phyloP scores from a whole-genome alignment of 1,140 invertebrate species.

The Hylyphantes graminicola region DNA sequence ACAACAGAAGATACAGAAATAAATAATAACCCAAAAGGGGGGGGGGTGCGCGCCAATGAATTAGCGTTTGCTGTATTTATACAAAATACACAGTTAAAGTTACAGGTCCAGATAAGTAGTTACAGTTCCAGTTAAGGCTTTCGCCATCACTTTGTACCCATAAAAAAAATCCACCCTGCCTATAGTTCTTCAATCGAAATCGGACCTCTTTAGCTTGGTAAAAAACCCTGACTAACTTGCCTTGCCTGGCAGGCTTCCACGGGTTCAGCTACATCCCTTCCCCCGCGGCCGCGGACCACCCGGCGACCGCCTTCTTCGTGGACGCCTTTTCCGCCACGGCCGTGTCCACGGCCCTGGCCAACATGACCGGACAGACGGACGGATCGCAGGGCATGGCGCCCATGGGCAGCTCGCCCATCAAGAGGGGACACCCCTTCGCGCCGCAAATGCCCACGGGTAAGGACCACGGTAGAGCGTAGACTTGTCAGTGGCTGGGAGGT shows the following conservation, averaged over 20 bases:
- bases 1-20: too few species aligned
- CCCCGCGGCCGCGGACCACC: conserved; percentile 49
- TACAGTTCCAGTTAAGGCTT: too few species aligned
- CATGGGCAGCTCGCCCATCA: conserved; percentile 53
- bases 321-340: conserved; percentile 55
- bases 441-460: conserved; percentile 57
- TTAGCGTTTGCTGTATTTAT: too few species aligned
- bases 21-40: too few species aligned
- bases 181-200: too few species aligned
- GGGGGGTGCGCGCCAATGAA: too few species aligned
- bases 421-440: conserved; percentile 43
- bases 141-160: too few species aligned
- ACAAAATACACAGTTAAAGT: too few species aligned
- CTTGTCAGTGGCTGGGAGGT: too few species aligned
- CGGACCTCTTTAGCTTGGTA: too few species aligned
- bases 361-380: conserved; percentile 46
- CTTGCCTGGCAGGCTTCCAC: conserved; percentile 42
- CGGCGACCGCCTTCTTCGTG: conserved; percentile 52
- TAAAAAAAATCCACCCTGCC: too few species aligned
- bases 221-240: not conserved
- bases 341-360: conserved; percentile 52
- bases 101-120: too few species aligned
- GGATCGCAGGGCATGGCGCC: conserved; percentile 27
- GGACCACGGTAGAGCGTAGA: not conserved
- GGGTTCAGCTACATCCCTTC: conserved; percentile 57